Conservation (phyloP, 2,113 vertebrate genomes). For the Dendrocopos noguchii region DNA sequence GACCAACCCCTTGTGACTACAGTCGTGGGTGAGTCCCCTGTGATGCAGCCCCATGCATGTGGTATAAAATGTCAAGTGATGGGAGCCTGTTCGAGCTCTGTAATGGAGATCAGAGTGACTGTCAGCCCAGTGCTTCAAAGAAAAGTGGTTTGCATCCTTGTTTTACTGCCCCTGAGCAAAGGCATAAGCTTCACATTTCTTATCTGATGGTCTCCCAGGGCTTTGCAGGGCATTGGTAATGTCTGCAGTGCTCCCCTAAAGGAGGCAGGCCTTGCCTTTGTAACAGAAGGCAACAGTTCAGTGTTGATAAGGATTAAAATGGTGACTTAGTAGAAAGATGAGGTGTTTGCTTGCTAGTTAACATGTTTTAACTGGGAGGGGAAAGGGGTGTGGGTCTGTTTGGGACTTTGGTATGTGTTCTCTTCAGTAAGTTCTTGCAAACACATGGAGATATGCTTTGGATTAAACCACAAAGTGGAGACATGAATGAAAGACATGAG, state of each 20-base stretch:
- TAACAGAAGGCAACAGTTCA: neutral
- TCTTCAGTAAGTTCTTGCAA: neutral
- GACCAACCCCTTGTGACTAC: fast-evolving
- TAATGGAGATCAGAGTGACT: neutral
- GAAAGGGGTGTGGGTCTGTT: neutral
- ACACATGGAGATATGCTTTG: neutral
- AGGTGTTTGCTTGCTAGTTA: neutral
- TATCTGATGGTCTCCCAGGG: neutral
- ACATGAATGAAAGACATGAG: neutral
- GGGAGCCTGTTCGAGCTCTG: neutral
- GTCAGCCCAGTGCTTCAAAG: neutral
- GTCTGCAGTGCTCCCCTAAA: neutral
- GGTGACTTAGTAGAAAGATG: neutral
- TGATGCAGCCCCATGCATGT: neutral
- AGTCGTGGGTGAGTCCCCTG: neutral
- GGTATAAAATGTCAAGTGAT: neutral
- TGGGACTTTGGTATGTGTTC: neutral
- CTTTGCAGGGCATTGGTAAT: neutral
- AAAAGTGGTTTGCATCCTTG: neutral
- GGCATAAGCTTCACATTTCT: neutral
- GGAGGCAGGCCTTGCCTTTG: neutral
- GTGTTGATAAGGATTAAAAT: neutral
- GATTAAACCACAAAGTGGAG: neutral
- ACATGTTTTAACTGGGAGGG: neutral
- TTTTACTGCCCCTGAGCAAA: neutral